Base-by-base conservation (phyloP, 2,797 vertebrate species). In the Neostethus bicornis region DNA sequence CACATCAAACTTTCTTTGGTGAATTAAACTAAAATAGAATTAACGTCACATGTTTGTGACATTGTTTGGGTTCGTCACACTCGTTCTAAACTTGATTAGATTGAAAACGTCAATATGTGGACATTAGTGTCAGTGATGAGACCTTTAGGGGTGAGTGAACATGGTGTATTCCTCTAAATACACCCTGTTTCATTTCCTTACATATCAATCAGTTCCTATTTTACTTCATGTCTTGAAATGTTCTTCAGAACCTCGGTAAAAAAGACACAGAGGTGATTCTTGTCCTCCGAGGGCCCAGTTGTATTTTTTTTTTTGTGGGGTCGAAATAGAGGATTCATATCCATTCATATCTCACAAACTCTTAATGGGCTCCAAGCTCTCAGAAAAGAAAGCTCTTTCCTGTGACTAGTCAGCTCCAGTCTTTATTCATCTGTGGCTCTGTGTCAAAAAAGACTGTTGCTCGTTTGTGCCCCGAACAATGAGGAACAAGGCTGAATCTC, bases 401-500 rank as follows among this genome's bases (percentile, higher is more conserved):
- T 89, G 90, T 94, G 95, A 96, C 96, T 96, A 95, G 95, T 96
- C 96, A 97, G 95, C 94, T 92, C 90, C 91, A 92, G 96, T 94
- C 95, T 95, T 96, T 96, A 94, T 98, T 96, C 95, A 94, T 94
- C 95, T 92, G 93, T 95, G 94, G 95, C 95, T 96, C 95, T 92
- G 95, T 95, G 95, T 96, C 95, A 96, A 96, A 97, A 96, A 97
- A 97, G 95, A 96, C 96, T 98, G 96, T 95, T 95, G 92, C 94
- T 95, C 95, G 96, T 97, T 97, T 95, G 95, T 95, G 93, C 71
- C 79, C 91, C 73, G 91, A 91, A 96, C 95, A 96, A 98, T 95
- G 94, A 93, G 88, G 95, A 95, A 97, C 95, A 95, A 94, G 93
- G 93, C 93, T 94, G 95, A 96, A 96, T 96, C 96, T 96, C 92